Evolutionary conservation across 2,113 vertebrate species (phyloP).

Genomic region (Chaenogobius annularis): DNA sequence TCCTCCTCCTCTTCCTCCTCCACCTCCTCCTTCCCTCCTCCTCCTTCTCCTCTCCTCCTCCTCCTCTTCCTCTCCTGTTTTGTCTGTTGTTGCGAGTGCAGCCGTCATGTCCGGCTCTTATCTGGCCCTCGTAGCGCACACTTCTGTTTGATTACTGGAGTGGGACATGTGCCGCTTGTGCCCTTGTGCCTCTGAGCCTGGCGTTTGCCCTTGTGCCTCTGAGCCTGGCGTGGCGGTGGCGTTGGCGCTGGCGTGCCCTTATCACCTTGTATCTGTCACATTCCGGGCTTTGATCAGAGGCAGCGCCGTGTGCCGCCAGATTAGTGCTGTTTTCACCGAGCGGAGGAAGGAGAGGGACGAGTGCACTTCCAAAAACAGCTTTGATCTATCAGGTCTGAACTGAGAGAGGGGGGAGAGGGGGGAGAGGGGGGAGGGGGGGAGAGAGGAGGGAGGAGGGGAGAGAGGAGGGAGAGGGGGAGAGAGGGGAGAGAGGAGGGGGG

Average conservation of each 20-base stretch:
- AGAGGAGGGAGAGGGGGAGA: constrained; percentile 19
- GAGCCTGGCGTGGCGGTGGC: neutral
- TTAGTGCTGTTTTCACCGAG: neutral
- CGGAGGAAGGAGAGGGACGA: too few species aligned
- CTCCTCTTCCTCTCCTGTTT: too few species aligned
- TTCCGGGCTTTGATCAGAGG: constrained; percentile 75
- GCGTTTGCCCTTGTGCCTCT: neutral
- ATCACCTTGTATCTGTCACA: constrained; percentile 67
- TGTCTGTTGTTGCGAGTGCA: too few species aligned
- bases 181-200: neutral
- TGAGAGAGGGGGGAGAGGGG: neutral
- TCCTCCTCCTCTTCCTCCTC: too few species aligned
- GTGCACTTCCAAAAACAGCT: too few species aligned
- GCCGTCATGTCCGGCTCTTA: constrained; percentile 12
- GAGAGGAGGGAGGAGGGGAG: constrained; percentile 6
- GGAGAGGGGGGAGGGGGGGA: constrained; percentile 17
- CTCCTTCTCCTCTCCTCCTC: too few species aligned
- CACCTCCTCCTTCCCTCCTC: too few species aligned
- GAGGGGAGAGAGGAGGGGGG: constrained; percentile 22
- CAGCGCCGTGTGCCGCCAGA: constrained; percentile 30
- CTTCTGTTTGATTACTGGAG: constrained; percentile 35
- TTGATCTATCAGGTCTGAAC: too few species aligned
- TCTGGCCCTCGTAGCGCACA: constrained; percentile 28
- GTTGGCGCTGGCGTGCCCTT: constrained; percentile 14
- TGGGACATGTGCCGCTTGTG: constrained; percentile 28